Conservation (phyloP, 2,888 invertebrate genomes). For the Synergus umbraculus region DNA sequence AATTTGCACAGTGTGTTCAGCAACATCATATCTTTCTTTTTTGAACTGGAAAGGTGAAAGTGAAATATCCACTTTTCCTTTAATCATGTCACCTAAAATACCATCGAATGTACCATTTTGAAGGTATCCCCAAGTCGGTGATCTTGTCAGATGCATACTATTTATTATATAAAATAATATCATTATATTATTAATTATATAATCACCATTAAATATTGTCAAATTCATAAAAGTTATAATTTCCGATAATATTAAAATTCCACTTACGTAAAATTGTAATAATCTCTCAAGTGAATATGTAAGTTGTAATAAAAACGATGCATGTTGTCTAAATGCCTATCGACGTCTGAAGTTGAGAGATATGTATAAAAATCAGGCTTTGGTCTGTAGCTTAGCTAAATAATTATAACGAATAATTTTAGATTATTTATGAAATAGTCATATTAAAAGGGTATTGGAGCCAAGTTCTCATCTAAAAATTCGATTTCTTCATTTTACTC, state of each 20-base stretch:
- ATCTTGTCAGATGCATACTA: slow-evolving; percentile 64
- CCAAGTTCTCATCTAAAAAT: no score
- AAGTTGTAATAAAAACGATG: slow-evolving; percentile 83
- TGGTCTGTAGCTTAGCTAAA: slow-evolving; percentile 61
- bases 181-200: no score
- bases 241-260: slow-evolving; percentile 14
- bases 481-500: no score
- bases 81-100: slow-evolving; percentile 67
- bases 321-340: slow-evolving; percentile 81
- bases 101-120: slow-evolving; percentile 67
- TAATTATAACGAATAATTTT: slow-evolving; percentile 62
- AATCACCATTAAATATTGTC: no score
- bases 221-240: not conserved
- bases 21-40: slow-evolving; percentile 80
- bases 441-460: no score
- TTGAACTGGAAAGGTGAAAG: slow-evolving; percentile 84
- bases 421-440: not conserved
- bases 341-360: slow-evolving; percentile 76
- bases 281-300: slow-evolving; percentile 80
- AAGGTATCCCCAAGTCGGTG: slow-evolving; percentile 67
- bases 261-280: slow-evolving; percentile 83
- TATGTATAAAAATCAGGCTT: slow-evolving; percentile 72
- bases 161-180: not conserved
- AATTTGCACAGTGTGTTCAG: slow-evolving; percentile 81
- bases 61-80: slow-evolving; percentile 81